These are phyloP conservation scores for Medauroidea extradentata DNA, from an alignment of 1,140 invertebrate genomes.

Conservation along the genomic window DNA sequence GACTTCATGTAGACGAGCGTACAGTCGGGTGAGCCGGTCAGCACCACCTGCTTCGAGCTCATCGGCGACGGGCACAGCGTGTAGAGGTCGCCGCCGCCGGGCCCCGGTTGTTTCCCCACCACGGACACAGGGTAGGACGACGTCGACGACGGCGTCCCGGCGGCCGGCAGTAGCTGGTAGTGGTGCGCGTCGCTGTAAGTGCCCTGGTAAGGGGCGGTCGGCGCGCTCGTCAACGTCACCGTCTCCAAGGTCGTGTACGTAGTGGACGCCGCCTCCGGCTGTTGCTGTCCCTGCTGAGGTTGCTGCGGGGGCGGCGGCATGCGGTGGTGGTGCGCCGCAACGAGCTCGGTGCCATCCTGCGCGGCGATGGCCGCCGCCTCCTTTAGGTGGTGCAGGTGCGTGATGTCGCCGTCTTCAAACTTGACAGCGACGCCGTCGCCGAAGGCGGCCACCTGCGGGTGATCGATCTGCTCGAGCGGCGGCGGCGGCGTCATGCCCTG, in stretches of 20 bases:
- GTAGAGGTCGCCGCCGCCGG: background rate
- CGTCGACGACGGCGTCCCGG: background rate
- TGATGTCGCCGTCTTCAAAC: background rate
- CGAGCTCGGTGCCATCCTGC: no score
- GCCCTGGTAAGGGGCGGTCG: background rate
- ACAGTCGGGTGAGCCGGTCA: background rate
- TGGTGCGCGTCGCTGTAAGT: background rate
- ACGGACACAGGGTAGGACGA: no score
- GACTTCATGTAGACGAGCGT: conserved; percentile 5
- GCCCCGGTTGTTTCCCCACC: background rate
- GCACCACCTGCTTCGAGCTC: background rate
- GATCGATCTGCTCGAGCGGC: background rate
- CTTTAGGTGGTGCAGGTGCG: no score
- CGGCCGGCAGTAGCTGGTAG: background rate
- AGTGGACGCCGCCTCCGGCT: background rate
- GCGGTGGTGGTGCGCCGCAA: no score
- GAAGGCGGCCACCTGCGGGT: background rate
- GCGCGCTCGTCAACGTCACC: background rate
- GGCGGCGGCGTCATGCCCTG: conserved; percentile 3
- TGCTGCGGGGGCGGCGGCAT: no score
- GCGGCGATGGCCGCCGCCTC: no score
- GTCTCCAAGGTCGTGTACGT: conserved; percentile 4
- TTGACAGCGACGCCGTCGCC: background rate
- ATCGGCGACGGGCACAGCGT: background rate
- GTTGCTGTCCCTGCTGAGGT: background rate